Evolutionary conservation across 2,113 vertebrate species (phyloP).

Genomic region (Willisornis vidua): DNA sequence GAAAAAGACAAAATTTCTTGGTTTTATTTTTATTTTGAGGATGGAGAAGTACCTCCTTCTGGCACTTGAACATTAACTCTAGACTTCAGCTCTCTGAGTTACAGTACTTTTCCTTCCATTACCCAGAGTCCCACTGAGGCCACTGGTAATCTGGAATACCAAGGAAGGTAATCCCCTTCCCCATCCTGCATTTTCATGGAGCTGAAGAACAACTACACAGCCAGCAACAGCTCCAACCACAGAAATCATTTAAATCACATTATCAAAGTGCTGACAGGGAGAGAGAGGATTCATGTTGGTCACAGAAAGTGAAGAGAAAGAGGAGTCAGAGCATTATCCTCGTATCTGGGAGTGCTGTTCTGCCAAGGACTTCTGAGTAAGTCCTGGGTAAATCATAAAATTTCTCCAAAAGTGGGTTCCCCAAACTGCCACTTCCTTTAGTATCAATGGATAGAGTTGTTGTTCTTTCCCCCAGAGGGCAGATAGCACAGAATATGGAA

Average conservation of each 20-base stretch:
- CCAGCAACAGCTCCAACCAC: neutral
- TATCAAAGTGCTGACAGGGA: neutral
- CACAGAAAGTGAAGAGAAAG: neutral
- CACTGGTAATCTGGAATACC: neutral
- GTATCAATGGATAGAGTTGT: neutral
- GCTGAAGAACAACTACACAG: neutral
- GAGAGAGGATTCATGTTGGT: neutral
- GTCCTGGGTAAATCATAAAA: neutral
- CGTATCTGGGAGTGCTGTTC: neutral
- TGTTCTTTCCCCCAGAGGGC: neutral
- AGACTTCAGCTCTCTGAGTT: neutral
- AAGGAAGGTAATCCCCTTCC: neutral
- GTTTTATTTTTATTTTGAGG: neutral
- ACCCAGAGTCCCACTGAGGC: neutral
- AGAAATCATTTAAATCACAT: neutral
- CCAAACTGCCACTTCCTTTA: neutral
- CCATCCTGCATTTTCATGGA: neutral
- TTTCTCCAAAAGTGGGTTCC: neutral
- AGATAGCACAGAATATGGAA: neutral
- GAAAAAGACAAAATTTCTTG: neutral
- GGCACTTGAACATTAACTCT: neutral
- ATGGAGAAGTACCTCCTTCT: neutral
- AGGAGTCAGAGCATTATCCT: neutral
- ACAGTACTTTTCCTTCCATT: neutral
- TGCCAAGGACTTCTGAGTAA: neutral